Evolutionary conservation across 2,888 invertebrate genomes (phyloP).

Genomic region (Chloroclysta siterata): DNA sequence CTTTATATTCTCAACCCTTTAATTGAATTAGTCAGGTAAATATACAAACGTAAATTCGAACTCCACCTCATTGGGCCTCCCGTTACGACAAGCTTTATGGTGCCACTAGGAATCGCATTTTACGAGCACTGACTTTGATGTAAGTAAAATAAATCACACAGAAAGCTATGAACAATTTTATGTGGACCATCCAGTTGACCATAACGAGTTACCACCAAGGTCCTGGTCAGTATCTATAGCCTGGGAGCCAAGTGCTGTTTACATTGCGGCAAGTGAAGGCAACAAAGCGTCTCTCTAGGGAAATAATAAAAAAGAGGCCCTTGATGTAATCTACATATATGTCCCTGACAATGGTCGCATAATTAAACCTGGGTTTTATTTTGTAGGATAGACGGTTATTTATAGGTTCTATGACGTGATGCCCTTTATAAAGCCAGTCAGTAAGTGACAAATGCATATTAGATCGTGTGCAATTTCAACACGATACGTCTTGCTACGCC

Average conservation of each 20-base stretch:
- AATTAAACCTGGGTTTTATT: no score
- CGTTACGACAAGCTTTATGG: constrained; percentile 50
- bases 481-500: background rate
- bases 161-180: constrained; percentile 50
- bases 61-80: constrained; percentile 45
- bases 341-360: no score
- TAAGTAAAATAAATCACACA: constrained; percentile 54
- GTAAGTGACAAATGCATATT: no score
- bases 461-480: background rate
- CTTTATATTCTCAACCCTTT: background rate
- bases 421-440: background rate
- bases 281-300: background rate
- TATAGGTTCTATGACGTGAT: no score
- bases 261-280: no score
- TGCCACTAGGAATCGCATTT: constrained; percentile 53
- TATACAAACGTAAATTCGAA: constrained; percentile 16
- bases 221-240: constrained; percentile 33
- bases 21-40: constrained; percentile 1
- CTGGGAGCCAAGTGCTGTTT: background rate
- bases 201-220: constrained; percentile 49
- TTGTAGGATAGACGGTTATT: no score
- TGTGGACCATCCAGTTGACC: constrained; percentile 46
- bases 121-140: constrained; percentile 59
- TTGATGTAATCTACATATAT: no score
- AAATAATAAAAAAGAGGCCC: no score